Evolutionary conservation across 2,113 vertebrate species (phyloP).

Genomic region (Channa argus): DNA sequence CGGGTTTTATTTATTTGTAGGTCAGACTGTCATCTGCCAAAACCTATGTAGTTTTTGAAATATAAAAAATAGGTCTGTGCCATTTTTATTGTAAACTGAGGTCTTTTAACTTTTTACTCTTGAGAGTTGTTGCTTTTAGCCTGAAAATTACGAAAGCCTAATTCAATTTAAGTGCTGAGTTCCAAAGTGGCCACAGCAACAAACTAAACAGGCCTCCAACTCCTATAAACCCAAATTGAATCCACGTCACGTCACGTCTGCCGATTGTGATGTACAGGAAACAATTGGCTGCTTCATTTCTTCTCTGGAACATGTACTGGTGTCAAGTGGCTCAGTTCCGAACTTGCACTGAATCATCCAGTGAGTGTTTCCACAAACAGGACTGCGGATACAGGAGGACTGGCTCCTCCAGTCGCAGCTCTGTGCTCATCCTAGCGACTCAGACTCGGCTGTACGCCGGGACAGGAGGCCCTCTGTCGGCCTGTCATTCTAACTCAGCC

Average conservation of each 20-base stretch:
- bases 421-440: constrained; percentile 19
- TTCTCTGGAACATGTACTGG: background rate
- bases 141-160: no score
- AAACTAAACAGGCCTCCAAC: no score
- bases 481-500: constrained; percentile 83
- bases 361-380: background rate
- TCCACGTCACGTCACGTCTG: background rate
- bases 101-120: no score
- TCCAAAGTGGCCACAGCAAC: no score
- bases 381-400: background rate
- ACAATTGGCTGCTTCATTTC: background rate
- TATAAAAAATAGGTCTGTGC: no score
- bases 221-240: background rate
- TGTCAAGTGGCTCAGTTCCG: constrained; percentile 2
- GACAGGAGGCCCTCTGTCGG: constrained; percentile 81
- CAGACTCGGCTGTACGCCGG: constrained; percentile 52
- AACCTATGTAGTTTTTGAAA: no score
- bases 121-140: no score
- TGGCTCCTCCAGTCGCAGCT: constrained; percentile 5
- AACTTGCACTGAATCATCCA: constrained; percentile 15
- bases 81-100: no score
- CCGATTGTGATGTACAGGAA: background rate
- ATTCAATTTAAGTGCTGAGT: no score
- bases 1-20: no score
- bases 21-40: no score